These are phyloP conservation scores for Harpagoxenus sublaevis DNA, from an alignment of 2,888 invertebrate genomes.

Conservation along the genomic window DNA sequence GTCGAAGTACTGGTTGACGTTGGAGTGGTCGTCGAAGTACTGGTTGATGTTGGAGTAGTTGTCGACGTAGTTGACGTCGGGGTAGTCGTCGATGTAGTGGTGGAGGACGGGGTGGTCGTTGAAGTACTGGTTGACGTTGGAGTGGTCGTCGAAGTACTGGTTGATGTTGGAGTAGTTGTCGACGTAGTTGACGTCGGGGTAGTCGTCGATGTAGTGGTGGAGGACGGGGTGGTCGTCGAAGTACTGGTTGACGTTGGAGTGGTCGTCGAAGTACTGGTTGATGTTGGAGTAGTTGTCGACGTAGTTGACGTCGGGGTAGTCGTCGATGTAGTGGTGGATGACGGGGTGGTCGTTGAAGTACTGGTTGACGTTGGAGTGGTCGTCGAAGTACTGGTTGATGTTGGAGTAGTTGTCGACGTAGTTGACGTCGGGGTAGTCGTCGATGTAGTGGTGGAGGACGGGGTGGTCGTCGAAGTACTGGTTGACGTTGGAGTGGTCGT, in stretches of 20 bases:
- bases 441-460: no score
- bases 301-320: not conserved
- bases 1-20: not conserved
- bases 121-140: not conserved
- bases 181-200: not conserved
- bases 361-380: not conserved
- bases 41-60: not conserved
- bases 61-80: not conserved
- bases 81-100: not conserved
- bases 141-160: not conserved
- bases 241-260: not conserved
- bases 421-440: not conserved
- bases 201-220: not conserved
- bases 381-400: not conserved
- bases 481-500: no score
- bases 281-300: not conserved
- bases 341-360: no score
- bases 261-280: not conserved
- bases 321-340: not conserved
- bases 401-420: not conserved
- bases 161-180: not conserved
- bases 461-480: no score
- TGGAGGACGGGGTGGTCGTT: not conserved
- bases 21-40: not conserved
- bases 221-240: not conserved